Conservation (phyloP, 2,797 vertebrate species). For the Amblyopsis hoosieri region DNA sequence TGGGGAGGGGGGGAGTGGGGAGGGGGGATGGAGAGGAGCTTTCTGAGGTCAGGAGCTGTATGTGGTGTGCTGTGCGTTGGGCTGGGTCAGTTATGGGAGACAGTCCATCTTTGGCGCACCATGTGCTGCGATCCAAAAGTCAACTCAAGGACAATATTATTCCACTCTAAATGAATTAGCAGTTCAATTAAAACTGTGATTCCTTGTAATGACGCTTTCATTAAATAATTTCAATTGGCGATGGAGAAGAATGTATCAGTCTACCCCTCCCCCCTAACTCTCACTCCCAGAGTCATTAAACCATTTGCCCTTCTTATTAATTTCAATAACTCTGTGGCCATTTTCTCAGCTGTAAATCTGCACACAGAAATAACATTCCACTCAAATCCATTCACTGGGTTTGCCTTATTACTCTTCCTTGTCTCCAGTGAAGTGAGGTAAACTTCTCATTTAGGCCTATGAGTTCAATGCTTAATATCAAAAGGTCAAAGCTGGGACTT, state of each 20-base stretch:
- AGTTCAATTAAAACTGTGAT: no score
- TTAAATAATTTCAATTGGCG: constrained; percentile 3
- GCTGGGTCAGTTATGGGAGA: no score
- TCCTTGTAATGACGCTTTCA: constrained; percentile 12
- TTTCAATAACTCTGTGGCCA: constrained; percentile 12
- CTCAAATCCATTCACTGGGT: not conserved
- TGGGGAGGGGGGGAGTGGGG: constrained; percentile 22
- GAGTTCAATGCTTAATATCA: no score
- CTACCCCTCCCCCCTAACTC: not conserved
- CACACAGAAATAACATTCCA: not conserved
- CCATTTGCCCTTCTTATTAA: constrained; percentile 4
- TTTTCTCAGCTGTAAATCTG: not conserved
- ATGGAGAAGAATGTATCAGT: not conserved
- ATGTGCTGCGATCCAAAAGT: no score
- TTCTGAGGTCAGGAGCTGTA: constrained; percentile 39
- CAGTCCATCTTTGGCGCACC: no score
- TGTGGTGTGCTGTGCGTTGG: no score
- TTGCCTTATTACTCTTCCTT: not conserved
- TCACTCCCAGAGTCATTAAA: not conserved
- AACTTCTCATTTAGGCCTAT: not conserved
- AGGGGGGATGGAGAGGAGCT: constrained; percentile 11
- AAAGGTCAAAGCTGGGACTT: no score
- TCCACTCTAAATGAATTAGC: no score
- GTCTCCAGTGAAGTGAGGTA: not conserved
- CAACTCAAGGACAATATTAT: no score